Evolutionary conservation across 2,888 invertebrate species (phyloP), one percentile per base, ranked within the genome.

Genomic region (Agelastica alni): DNA sequence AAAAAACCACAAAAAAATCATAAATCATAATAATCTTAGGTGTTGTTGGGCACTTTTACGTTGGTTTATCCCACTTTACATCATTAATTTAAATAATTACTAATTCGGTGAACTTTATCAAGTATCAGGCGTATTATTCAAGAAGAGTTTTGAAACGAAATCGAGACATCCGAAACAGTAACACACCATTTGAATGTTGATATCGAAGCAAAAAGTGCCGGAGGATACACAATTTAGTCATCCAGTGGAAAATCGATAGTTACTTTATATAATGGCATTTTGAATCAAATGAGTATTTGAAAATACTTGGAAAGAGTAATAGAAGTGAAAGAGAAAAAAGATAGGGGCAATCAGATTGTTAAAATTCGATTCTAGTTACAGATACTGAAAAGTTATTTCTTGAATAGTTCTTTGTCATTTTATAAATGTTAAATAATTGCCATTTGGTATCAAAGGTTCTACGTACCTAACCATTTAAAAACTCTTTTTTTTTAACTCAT

Each of bases 211-310:
- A 47, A 47, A 37, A 37, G 28, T 39, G 37, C 37, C 47, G 17
- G 4, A 47, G 37, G 37, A 37, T 30, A 47, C 30, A 39, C 28
- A 26, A 47, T 47, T 37, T 10, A 44, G 44, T 44, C 44, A 44
- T 31, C 44, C 31, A 28, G 37, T 47, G 37, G 12, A 47, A 37
- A 47, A 47, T 47, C 47, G 39, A 47, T 47, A 47, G 12, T 47
- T 31, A 44, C 7, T 47, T 37, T 47, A 18, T 37, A 47, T 37
- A 47, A 47, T 47, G 47, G 47, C 4, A 17, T 37, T 47, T 47
- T 34, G 26, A 47, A 47, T 47, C 37, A 28, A 47, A 37, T 12
- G 7, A 28, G 30, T 12, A 44, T 44, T 31, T 37, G 37, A 30
- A 47, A 36, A 16, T 9, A 31, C 30, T 30, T 18, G n/a, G 28